Base-by-base conservation (phyloP, 2,113 vertebrate genomes). In the Peromyscus leucopus region DNA sequence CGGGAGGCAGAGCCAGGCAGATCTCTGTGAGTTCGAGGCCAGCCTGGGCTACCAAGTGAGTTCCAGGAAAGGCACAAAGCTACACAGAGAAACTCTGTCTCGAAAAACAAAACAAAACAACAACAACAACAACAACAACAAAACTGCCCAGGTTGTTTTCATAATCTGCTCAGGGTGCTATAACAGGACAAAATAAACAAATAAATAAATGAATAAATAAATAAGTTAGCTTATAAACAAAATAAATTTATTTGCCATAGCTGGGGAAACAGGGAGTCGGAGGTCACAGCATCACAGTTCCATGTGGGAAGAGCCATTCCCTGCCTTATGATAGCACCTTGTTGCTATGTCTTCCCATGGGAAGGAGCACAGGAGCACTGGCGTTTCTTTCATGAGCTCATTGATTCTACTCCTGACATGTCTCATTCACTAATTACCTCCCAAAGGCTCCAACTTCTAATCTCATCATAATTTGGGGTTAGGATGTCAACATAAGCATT, bases 291-390 rank as follows among this genome's bases (percentile, higher is more conserved):
- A 6, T 26, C 69, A 33, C 39, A 79, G 63, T 21, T 76, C 46
- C 12, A 24, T 16, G 24, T 39, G 12, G 26, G 15, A 69, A 1
- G 12, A 4, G 2, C 3, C 1, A 19, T 24, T 31, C 61, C 16
- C 39, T 46, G 26, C 13, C 46, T 84, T n/a, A 33, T 0, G 16
- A 61, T 8, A 7, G 59, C 1, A 69, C 13, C 24, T 74, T 82
- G 19, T 6, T 63, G 2, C 42, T 88, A 67, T 39, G 19, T 79
- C 39, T 39, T 39, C 39, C 17, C 46, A 1, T 26, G 57, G 28
- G 17, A 39, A 71, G 39, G 10, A 51, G 3, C 39, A 57, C n/a
- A 61, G 7, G 9, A 48, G 2, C 16, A 8, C 83, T 61, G 9
- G 16, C 31, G 15, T 61, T 31, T 89, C 19, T 28, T 76, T 63